A percentile compares a stretch with the other conserved stretches of the same genome.
These are phyloP conservation scores for Cancer borealis DNA, from an alignment of 2,888 invertebrate species.

Conservation along the genomic window DNA sequence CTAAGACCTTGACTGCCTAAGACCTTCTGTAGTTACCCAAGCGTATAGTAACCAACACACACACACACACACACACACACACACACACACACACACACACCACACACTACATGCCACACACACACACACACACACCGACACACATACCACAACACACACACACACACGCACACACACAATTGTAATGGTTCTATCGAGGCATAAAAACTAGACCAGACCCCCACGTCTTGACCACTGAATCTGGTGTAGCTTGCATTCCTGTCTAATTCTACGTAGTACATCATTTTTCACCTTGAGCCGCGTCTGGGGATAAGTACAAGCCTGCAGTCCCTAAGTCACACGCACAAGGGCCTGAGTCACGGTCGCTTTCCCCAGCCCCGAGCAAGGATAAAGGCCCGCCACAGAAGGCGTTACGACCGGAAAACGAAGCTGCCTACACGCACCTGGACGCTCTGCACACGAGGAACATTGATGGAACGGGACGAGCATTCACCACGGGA, in stretches of 20 bases:
- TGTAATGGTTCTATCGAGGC: no score
- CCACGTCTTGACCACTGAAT: not conserved
- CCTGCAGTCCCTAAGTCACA: not conserved
- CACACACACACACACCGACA: no score
- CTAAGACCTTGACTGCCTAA: no score
- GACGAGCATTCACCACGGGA: not conserved
- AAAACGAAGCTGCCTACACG: not conserved
- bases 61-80: no score
- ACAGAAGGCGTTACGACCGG: not conserved
- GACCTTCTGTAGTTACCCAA: no score
- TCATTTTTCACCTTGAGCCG: slow-evolving; percentile 5
- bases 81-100: no score
- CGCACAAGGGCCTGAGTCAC: not conserved
- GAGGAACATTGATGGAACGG: not conserved
- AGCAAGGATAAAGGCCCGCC: not conserved
- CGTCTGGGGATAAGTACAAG: slow-evolving; percentile 8
- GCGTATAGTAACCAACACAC: no score
- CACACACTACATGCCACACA: no score
- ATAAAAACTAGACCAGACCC: not conserved
- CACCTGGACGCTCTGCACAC: not conserved
- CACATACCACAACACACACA: no score
- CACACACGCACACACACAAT: no score
- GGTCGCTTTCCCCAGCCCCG: not conserved
- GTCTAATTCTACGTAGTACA: not conserved
- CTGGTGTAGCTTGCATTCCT: not conserved